Conservation (phyloP, 1,140 invertebrate species). For the Mylabris phalerata region DNA sequence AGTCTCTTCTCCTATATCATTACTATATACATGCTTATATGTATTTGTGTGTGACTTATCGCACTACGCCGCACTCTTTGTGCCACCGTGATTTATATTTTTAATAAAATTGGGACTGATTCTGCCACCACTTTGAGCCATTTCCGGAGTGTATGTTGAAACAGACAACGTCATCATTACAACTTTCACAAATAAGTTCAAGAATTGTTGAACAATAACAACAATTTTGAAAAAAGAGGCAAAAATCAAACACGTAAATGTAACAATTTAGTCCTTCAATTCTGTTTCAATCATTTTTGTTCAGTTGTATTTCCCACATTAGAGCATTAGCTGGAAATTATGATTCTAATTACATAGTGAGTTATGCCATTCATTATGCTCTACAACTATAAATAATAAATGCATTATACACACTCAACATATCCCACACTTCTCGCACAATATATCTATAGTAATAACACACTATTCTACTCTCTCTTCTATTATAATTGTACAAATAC, state of each 20-base stretch:
- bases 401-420: conserved; percentile 28
- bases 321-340: conserved; percentile 41
- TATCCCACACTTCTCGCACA: too few relatives aligned
- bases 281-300: conserved; percentile 41
- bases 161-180: conserved; percentile 8
- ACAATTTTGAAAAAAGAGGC: too few relatives aligned
- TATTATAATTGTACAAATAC: too few relatives aligned
- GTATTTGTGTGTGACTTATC: conserved; percentile 24
- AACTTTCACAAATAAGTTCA: not conserved
- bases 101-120: conserved; percentile 29
- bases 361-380: conserved; percentile 41
- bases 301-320: conserved; percentile 33
- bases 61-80: conserved; percentile 31
- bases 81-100: conserved; percentile 31
- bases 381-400: conserved; percentile 39
- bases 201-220: too few relatives aligned
- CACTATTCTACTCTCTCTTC: too few relatives aligned
- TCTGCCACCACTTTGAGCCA: conserved; percentile 9
- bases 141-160: conserved; percentile 4
- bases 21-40: not conserved
- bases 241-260: too few relatives aligned
- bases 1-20: not conserved
- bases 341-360: conserved; percentile 41
- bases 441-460: too few relatives aligned
- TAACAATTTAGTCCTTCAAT: conserved; percentile 8